phyloP scores from a whole-genome alignment of 2,113 vertebrate genomes.

The Forbesichthys papilliferus region DNA sequence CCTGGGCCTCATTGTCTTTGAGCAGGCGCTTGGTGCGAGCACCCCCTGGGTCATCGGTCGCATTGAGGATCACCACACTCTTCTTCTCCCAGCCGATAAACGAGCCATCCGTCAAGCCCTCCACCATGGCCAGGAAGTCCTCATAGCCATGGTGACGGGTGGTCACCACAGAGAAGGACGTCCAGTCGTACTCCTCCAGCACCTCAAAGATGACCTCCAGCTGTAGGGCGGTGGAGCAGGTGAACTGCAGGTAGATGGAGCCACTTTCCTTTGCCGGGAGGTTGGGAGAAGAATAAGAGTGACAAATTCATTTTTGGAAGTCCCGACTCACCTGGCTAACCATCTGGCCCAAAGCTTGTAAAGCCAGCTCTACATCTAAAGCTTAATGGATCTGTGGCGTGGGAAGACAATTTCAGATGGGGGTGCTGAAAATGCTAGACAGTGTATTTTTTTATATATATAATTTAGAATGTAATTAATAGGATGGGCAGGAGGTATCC shows the following conservation, averaged over 20 bases:
- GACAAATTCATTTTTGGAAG: not conserved
- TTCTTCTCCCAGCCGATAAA: constrained; percentile 95
- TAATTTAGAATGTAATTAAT: no score
- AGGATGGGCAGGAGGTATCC: no score
- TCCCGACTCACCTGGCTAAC: not conserved
- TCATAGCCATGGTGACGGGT: constrained; percentile 90
- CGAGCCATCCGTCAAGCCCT: constrained; percentile 90
- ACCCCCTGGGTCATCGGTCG: constrained; percentile 83
- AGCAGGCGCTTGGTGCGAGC: constrained; percentile 80
- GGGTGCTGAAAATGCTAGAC: no score
- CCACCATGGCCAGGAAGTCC: constrained; percentile 90
- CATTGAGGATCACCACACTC: constrained; percentile 84
- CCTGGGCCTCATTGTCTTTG: constrained; percentile 88
- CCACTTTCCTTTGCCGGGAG: constrained; percentile 81
- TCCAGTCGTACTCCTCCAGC: constrained; percentile 95
- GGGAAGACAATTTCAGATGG: no score
- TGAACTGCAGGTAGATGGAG: constrained; percentile 93
- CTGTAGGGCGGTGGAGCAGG: constrained; percentile 89
- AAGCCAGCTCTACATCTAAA: no score
- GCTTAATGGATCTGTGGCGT: no score
- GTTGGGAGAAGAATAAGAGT: not conserved
- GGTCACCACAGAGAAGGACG: constrained; percentile 88
- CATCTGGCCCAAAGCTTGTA: no score
- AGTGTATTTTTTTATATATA: no score
- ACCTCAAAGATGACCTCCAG: constrained; percentile 94